Conservation (phyloP, 2,797 vertebrate species). For the Sebastolobus alascanus region DNA sequence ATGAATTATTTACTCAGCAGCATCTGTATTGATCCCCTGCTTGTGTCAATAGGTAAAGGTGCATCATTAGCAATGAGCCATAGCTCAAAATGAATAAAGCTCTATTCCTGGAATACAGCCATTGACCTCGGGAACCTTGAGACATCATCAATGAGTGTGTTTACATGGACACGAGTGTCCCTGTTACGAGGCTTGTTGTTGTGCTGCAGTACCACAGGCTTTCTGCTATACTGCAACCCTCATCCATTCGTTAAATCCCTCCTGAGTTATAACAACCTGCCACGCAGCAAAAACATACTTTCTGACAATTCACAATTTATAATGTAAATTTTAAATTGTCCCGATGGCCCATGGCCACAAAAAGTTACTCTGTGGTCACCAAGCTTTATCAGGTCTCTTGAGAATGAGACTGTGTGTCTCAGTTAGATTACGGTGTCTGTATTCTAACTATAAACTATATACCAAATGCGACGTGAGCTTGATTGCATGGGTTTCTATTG, state of each 20-base stretch:
- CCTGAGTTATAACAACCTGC: background rate
- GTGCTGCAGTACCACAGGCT: background rate
- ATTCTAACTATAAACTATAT: no score
- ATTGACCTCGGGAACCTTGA: conserved; percentile 39
- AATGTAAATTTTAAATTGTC: background rate
- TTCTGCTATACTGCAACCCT: background rate
- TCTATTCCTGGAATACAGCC: conserved; percentile 40
- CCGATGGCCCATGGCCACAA: no score
- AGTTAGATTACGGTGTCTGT: no score
- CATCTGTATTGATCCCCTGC: conserved; percentile 69
- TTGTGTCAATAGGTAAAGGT: conserved; percentile 70
- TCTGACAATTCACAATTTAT: background rate
- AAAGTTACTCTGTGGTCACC: no score
- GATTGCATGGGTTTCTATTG: no score
- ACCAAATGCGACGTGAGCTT: no score
- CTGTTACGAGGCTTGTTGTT: background rate
- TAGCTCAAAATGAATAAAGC: conserved; percentile 65
- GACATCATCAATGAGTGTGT: conserved; percentile 45
- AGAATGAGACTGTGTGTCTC: no score
- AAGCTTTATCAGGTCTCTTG: background rate
- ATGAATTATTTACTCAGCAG: conserved; percentile 80
- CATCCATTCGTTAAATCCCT: background rate
- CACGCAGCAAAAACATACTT: background rate
- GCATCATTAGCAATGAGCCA: conserved; percentile 68
- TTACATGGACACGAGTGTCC: background rate